Base-by-base conservation (phyloP, 1,140 invertebrate genomes). In the Zaprionus inermis region DNA sequence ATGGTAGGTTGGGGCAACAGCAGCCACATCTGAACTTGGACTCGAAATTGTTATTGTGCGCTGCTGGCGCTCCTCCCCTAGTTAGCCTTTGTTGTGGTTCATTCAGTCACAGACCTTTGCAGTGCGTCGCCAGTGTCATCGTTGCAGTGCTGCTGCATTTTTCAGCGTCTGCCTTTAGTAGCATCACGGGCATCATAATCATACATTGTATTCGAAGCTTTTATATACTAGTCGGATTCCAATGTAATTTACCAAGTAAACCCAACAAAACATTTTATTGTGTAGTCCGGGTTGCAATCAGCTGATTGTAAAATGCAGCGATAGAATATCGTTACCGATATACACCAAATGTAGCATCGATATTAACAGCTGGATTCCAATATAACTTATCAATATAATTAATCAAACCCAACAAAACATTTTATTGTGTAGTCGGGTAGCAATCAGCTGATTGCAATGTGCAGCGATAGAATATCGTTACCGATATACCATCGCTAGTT, bases 191-290 rank as follows among this genome's bases (percentile, higher is more conserved):
- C 76, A 77, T 88, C 83, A 86, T 88, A 79, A 66, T 78, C 24
- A 46, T 41, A 74, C 58, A 56, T 80, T 88, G 84, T 88, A 83
- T 83, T 83, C 69, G 82, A 88, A 88, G 79, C 55, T 82, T 88
- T 79, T 76, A 49, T 49, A 22, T n/a, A 49, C 76, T 71, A 79
- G 68, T 51, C 64, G 72, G 55, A 76, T 71, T 65, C 46, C 41
- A 49, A 49, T 2, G 18, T 22, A 20, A 49, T 49, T 49, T 49
- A 18, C 18, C 44, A 20, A 11, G 18, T 18, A 9, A 49, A 49
- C 44, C 44, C 44, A 49, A 49, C 44, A 22, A 11, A 20, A 20
- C 44, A 49, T 44, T 44, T 44, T 44, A 44, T 9, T 44, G 38
- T 7, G 38, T 16, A 44, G n/a, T 44, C n/a, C n/a, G 16, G 38